These are phyloP conservation scores for Lagopus muta DNA, from an alignment of 2,113 vertebrate species.

Conservation along the genomic window DNA sequence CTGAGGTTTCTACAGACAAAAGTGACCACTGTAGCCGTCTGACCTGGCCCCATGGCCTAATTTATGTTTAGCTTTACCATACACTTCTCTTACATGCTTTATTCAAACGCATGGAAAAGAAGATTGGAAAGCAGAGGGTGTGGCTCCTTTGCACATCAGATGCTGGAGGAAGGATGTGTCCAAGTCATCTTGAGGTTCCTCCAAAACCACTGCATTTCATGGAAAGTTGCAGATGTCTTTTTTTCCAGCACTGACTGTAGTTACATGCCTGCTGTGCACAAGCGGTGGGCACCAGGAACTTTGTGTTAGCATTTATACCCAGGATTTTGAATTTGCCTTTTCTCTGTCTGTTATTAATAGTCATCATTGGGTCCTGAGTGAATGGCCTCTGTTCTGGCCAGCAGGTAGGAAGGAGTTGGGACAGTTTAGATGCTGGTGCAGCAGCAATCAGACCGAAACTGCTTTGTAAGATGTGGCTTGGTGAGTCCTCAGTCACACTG, in stretches of 20 bases:
- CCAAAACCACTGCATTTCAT: not conserved
- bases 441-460: not conserved
- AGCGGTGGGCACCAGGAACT: not conserved
- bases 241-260: not conserved
- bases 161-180: not conserved
- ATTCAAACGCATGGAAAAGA: not conserved
- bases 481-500: not conserved
- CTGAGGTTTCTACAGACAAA: not conserved
- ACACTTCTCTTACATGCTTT: not conserved
- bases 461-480: not conserved
- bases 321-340: not conserved
- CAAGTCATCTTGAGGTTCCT: not conserved
- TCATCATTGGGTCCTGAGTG: not conserved
- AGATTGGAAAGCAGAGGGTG: not conserved
- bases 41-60: not conserved
- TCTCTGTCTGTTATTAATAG: not conserved
- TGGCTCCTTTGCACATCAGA: not conserved
- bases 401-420: accelerated
- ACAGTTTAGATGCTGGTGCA: not conserved
- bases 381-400: accelerated
- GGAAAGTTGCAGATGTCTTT: not conserved
- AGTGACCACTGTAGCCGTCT: not conserved
- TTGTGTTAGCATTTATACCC: not conserved
- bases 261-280: not conserved
- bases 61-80: not conserved